Evolutionary conservation across 2,797 vertebrate species (phyloP), one percentile per base, ranked within the genome.

Genomic region (Bradypus variegatus): DNA sequence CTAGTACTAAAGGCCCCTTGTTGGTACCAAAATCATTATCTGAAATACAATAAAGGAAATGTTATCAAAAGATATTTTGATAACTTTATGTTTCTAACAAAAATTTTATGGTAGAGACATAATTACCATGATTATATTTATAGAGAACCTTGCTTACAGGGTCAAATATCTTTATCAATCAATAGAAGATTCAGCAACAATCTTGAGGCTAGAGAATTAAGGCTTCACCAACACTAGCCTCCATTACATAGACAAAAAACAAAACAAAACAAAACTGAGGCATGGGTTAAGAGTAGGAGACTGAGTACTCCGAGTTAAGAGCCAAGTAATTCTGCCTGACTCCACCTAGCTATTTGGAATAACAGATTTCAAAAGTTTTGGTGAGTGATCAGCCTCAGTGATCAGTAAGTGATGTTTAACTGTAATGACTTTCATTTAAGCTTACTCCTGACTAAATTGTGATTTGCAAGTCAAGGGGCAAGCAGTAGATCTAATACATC

Each of bases 31-130:
- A 96, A 96, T 93, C 9, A 1, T 95, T 83, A 95, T 91, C 94
- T 94, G 94, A 96, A 96, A 95, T 2, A 94, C 88, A 96, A 96
- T 96, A 96, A 96, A 96, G 89, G 85, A 97, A 96, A 75, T 96
- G 92, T 90, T 96, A 96, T 92, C 94, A 91, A 96, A 97, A 96
- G 84, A 95, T 97, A 92, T 95, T 96, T 94, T 96, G 95, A 95
- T 97, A 95, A 97, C 67, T 85, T 81, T 88, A 95, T 94, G 76
- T 93, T 95, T 95, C 94, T 86, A 96, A 95, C 84, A 91, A 96
- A 94, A 87, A 88, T 27, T 58, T 89, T 78, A 64, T 16, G 88
- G 41, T 67, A 85, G 72, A 95, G 60, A 81, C 4, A 29, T 88
- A 86, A 92, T 41, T 78, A 33, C 36, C 69, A 27, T 84, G 31